Conservation (phyloP, 1,140 invertebrate species). For the Drosophila sulfurigaster region DNA sequence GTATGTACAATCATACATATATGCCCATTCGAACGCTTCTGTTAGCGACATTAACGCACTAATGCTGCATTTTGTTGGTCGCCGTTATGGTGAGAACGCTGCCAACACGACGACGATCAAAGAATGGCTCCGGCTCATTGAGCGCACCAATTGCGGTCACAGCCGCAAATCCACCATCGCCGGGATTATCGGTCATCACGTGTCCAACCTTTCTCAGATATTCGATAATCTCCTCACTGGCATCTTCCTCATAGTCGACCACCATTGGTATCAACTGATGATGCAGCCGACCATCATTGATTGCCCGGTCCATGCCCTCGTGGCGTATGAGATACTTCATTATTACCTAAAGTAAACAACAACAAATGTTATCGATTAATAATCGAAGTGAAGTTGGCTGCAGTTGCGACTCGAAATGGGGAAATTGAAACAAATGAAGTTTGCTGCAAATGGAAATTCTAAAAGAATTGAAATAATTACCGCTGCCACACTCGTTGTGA, state of each 20-base stretch:
- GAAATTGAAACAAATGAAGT: too few relatives aligned
- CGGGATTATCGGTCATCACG: slow-evolving; percentile 76
- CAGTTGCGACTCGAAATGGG: too few relatives aligned
- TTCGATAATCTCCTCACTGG: slow-evolving; percentile 61
- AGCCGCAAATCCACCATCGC: slow-evolving; percentile 85
- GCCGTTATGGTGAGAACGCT: slow-evolving; percentile 85
- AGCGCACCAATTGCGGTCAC: slow-evolving; percentile 85
- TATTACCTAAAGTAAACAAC: slow-evolving; percentile 86
- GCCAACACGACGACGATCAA: slow-evolving; percentile 85
- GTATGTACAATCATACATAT: too few relatives aligned
- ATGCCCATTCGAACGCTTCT: slow-evolving; percentile 6
- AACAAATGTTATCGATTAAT: background rate
- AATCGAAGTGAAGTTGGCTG: slow-evolving; percentile 12
- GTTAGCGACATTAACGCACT: slow-evolving; percentile 5
- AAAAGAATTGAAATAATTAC: slow-evolving; percentile 32
- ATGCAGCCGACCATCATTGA: slow-evolving; percentile 94
- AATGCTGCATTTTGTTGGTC: slow-evolving; percentile 78
- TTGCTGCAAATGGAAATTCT: too few relatives aligned
- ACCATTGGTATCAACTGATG: slow-evolving; percentile 96
- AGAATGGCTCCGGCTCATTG: slow-evolving; percentile 77
- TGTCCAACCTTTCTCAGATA: slow-evolving; percentile 84
- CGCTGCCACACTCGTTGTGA: slow-evolving; percentile 91
- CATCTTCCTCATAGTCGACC: slow-evolving; percentile 85
- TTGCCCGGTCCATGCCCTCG: slow-evolving; percentile 90
- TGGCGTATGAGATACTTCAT: slow-evolving; percentile 91